phyloP scores from a whole-genome alignment of 2,797 vertebrate genomes.

The Carduelis carduelis region DNA sequence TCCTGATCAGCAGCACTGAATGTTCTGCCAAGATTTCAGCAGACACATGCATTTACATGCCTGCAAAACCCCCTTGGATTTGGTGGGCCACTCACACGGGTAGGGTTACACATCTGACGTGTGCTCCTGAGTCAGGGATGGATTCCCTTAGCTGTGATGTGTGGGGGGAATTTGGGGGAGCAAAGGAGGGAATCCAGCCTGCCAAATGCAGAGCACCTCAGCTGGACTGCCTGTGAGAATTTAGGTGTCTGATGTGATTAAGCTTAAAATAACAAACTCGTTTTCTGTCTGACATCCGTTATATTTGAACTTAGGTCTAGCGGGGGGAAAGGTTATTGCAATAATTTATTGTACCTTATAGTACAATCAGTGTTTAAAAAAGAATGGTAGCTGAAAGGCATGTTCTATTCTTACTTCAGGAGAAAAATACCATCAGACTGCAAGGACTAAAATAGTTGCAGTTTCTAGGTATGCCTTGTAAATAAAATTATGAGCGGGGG shows the following conservation, averaged over 20 bases:
- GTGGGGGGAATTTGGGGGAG: neutral
- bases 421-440: neutral
- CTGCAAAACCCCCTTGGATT: neutral
- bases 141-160: neutral
- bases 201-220: neutral
- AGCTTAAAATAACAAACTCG: slow-evolving; percentile 38
- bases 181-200: neutral
- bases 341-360: slow-evolving; percentile 27
- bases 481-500: neutral
- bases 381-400: slow-evolving; percentile 22
- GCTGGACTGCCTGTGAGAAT: neutral
- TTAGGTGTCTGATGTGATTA: slow-evolving; percentile 25
- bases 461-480: neutral
- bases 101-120: rapidly evolving
- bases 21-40: neutral
- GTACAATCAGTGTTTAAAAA: neutral
- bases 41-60: neutral
- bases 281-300: slow-evolving; percentile 26
- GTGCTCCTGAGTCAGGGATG: neutral
- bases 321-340: slow-evolving; percentile 32
- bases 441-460: neutral
- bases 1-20: neutral
- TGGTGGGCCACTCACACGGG: rapidly evolving
- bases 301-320: slow-evolving; percentile 3
- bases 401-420: slow-evolving; percentile 17